Evolutionary conservation across 2,797 vertebrate species (phyloP).

Genomic region (Lerista edwardsae): DNA sequence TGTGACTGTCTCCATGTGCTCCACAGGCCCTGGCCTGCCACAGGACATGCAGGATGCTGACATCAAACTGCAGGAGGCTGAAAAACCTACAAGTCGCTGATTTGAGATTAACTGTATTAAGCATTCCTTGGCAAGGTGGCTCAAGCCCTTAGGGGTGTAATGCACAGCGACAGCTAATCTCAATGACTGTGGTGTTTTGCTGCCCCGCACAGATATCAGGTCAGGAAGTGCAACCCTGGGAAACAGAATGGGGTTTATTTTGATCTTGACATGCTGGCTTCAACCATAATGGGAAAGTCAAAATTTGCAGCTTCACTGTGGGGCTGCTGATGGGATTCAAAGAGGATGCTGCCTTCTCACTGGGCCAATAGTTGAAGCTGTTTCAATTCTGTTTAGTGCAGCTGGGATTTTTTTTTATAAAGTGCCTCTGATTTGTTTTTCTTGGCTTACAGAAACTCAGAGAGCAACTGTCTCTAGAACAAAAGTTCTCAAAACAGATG

Average conservation of each 20-base stretch:
- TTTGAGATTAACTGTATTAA: background rate
- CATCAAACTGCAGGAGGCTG: background rate
- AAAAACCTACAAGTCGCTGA: background rate
- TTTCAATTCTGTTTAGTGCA: slow-evolving; percentile 30
- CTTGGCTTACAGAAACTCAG: background rate
- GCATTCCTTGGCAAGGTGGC: background rate
- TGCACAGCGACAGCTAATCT: background rate
- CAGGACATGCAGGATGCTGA: background rate
- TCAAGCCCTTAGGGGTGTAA: background rate
- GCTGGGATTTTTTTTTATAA: slow-evolving; percentile 4
- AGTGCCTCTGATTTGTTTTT: background rate
- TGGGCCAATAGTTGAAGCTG: slow-evolving; percentile 24
- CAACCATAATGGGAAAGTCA: slow-evolving; percentile 22
- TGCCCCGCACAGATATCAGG: background rate
- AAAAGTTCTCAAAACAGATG: background rate
- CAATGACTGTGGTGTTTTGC: background rate
- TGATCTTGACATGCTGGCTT: slow-evolving; percentile 15
- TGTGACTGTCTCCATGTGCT: background rate
- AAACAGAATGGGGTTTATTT: slow-evolving; percentile 22
- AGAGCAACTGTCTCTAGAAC: background rate
- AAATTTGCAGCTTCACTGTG: background rate
- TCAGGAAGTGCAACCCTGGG: background rate
- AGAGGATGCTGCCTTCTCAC: slow-evolving; percentile 5
- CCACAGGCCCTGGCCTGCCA: rapidly evolving
- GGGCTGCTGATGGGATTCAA: slow-evolving; percentile 12